Base-by-base conservation (phyloP, 2,888 invertebrate species). In the Melikaiella ostensackeni region DNA sequence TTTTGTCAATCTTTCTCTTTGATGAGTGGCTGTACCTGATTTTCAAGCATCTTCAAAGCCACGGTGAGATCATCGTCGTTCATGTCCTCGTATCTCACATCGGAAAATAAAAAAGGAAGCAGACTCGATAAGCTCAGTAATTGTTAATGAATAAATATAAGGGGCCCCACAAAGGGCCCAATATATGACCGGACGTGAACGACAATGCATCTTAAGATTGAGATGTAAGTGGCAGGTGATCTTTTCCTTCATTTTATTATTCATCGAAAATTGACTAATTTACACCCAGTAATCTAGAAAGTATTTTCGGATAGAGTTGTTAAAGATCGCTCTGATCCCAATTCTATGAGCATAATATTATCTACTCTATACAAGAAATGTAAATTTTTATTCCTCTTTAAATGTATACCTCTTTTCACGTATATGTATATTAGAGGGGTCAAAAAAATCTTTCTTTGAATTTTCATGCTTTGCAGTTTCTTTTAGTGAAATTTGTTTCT, bases 91-190 rank as follows among this genome's bases (percentile, higher is more conserved):
- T 81, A 84, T 84, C 84, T 84, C 57, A 61, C 77, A 84, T 84
- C 83, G 74, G 73, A 59, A 77, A 38, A 78, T 77, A 80, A 83
- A 83, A 83, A 84, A 78, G 79, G 79, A 80, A 79, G 74, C 74
- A 35, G 76, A 77, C 78, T 81, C 86, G 84, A 84, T 84, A 80
- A 77, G 75, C 80, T 77, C 80, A 81, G 87, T 90, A 91, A 90
- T 90, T 89, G 89, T 90, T 89, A 87, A 90, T 91, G 90, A 89
- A 90, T 90, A 90, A 90, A 90, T 89, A 90, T 90, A 89, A 90
- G 89, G 84, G 75, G 79, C 75, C 78, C 84, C 81, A 87, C 86
- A 89, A 88, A 86, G 84, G 85, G 80, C 81, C 84, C 84, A 84
- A 87, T 88, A 87, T 83, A 81, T 79, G 82, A 84, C 87, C 86